phyloP scores from a whole-genome alignment of 2,888 invertebrate species.

The Drosophila paramelanica region DNA sequence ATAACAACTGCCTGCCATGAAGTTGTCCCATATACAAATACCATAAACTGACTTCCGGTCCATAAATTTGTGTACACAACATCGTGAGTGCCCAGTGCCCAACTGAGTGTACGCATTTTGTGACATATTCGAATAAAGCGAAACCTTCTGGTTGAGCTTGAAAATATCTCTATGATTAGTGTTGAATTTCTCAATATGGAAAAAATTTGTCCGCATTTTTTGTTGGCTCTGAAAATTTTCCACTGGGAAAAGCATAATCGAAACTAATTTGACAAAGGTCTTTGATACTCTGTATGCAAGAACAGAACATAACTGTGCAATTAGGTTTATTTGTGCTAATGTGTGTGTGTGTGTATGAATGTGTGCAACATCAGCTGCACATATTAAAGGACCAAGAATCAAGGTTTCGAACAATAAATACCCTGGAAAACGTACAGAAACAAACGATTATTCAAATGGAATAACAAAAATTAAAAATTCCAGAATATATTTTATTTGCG shows the following conservation, averaged over 20 bases:
- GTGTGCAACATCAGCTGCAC: constrained; percentile 25
- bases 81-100: constrained; percentile 17
- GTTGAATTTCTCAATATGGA: neutral
- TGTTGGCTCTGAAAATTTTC: constrained; percentile 7
- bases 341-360: neutral
- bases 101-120: constrained; percentile 12
- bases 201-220: too few relatives aligned
- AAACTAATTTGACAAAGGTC: constrained; percentile 57
- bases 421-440: neutral
- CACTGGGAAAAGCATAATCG: constrained; percentile 25
- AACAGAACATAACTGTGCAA: constrained; percentile 31
- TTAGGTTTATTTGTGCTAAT: neutral
- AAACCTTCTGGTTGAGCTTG: neutral
- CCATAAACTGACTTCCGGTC: constrained; percentile 66
- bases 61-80: constrained; percentile 52
- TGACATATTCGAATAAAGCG: neutral
- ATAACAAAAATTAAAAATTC: too few relatives aligned
- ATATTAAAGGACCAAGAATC: constrained; percentile 34
- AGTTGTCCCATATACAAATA: constrained; percentile 58
- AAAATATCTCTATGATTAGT: constrained; percentile 1
- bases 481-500: too few relatives aligned
- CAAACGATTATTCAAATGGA: too few relatives aligned
- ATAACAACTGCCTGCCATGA: constrained; percentile 31
- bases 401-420: neutral
- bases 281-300: constrained; percentile 41